Conservation (phyloP, 2,113 vertebrate genomes). For the Dromiciops gliroides region DNA sequence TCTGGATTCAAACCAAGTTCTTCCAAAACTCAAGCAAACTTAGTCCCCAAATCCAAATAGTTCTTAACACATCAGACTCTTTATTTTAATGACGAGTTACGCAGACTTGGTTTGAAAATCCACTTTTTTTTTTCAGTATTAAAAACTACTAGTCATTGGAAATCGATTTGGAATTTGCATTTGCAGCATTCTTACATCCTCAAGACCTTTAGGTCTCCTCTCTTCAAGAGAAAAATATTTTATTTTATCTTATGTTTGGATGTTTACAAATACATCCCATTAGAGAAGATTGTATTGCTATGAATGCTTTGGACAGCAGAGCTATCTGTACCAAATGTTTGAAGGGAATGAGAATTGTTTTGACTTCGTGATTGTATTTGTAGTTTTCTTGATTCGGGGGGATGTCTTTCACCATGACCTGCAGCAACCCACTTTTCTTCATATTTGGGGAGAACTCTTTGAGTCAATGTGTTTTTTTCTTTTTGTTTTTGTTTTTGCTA, state of each 20-base stretch:
- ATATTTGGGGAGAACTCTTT: constrained; percentile 57
- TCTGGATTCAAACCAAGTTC: constrained; percentile 72
- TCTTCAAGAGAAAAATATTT: constrained; percentile 90
- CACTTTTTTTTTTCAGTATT: constrained; percentile 81
- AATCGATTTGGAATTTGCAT: constrained; percentile 65
- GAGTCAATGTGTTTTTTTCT: not conserved
- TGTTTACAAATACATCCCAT: constrained; percentile 82
- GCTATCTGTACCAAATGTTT: constrained; percentile 79
- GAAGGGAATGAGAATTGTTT: constrained; percentile 84
- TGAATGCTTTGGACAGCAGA: constrained; percentile 67
- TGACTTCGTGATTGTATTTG: constrained; percentile 89
- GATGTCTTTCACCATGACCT: constrained; percentile 69
- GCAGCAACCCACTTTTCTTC: constrained; percentile 65
- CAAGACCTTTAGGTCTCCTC: constrained; percentile 91
- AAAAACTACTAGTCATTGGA: constrained; percentile 65
- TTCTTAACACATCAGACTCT: constrained; percentile 33
- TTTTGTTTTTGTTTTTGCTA: constrained; percentile 26
- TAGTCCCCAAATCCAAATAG: constrained; percentile 47
- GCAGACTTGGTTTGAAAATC: constrained; percentile 23
- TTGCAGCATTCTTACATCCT: constrained; percentile 82
- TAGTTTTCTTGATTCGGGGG: constrained; percentile 78
- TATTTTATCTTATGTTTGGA: constrained; percentile 82
- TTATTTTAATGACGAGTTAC: constrained; percentile 22
- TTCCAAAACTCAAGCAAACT: constrained; percentile 61
- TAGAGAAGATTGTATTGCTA: constrained; percentile 75